Conservation (phyloP, 2,113 vertebrate species). For the Empidonax traillii region DNA sequence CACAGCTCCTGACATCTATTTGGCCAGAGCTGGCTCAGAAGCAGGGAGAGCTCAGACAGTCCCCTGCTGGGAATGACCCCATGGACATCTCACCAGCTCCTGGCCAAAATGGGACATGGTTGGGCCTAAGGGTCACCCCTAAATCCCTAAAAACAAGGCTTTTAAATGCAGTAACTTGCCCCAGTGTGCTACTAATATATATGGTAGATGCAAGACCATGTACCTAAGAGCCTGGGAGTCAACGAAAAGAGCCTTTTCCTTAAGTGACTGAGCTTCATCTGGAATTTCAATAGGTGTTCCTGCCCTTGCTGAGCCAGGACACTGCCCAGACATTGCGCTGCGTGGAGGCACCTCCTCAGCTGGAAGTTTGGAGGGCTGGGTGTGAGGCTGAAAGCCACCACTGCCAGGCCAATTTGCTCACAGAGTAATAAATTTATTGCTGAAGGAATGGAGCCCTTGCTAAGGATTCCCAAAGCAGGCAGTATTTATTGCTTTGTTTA, state of each 20-base stretch:
- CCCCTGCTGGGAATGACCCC: neutral
- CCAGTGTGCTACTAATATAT: neutral
- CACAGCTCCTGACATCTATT: accelerated
- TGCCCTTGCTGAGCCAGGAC: neutral
- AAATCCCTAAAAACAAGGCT: neutral
- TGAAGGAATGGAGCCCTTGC: neutral
- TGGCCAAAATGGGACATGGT: accelerated
- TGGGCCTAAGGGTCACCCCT: neutral
- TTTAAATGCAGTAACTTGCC: neutral
- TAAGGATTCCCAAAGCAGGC: neutral
- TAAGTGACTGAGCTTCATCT: neutral
- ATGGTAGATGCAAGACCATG: accelerated
- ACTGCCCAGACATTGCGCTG: accelerated
- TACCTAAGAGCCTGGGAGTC: neutral
- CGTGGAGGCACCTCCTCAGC: neutral
- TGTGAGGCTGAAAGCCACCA: neutral
- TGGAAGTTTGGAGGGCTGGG: neutral
- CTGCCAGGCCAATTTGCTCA: neutral
- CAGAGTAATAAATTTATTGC: neutral
- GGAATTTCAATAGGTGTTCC: neutral
- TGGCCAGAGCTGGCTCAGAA: neutral
- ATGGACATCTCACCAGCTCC: neutral
- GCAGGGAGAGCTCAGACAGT: neutral
- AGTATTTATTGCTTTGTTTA: neutral
- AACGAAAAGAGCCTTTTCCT: neutral